Base-by-base conservation (phyloP, 2,888 invertebrate genomes). In the Callimorpha dominula region DNA sequence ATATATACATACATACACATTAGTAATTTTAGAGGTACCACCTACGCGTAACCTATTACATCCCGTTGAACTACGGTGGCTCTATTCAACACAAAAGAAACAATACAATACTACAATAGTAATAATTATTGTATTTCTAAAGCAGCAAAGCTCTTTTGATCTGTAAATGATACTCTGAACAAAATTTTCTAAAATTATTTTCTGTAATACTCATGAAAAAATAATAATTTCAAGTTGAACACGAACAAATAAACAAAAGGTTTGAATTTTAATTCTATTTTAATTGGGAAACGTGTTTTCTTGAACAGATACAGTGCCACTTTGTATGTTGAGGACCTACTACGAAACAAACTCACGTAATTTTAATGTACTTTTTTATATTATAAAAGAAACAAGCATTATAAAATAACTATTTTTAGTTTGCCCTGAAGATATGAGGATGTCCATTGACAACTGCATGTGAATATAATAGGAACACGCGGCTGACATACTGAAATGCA, bases 251-350 rank as follows among this genome's bases (percentile, higher is more conserved):
- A 63, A 74, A 73, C 65, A 65, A 49, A 57, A 78, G 65, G 73
- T 79, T 80, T 43, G 46, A 20, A 15, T 60, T 78, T 81, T 81
- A 81, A 85, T 83, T 77, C 77, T 68, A n/a, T 83, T 83, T 81
- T 85, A 85, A 85, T 85, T 85, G 81, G 73, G 83, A 83, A 85
- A 84, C 82, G 85, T 85, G 83, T 79, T 80, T 68, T 67, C 72
- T 67, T 72, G 72, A 75, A 71, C 65, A 75, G 69, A 72, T 69
- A 63, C 70, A 69, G 52, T 49, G 65, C 65, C 31, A 9, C 54
- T 15, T 62, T 62, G 69, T 74, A 15, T 50, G 43, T 54, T 70
- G 70, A 54, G 17, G 11, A 31, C 57, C 60, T 60, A 68, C 70
- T 70, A 70, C 5, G 40, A 40, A 15, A 54, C 14, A 43, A 54